Percentiles rank a stretch among this genome's conserved stretches.
Evolutionary conservation across 2,888 invertebrate genomes (phyloP).

Genomic region (Amphipoea oculea): DNA sequence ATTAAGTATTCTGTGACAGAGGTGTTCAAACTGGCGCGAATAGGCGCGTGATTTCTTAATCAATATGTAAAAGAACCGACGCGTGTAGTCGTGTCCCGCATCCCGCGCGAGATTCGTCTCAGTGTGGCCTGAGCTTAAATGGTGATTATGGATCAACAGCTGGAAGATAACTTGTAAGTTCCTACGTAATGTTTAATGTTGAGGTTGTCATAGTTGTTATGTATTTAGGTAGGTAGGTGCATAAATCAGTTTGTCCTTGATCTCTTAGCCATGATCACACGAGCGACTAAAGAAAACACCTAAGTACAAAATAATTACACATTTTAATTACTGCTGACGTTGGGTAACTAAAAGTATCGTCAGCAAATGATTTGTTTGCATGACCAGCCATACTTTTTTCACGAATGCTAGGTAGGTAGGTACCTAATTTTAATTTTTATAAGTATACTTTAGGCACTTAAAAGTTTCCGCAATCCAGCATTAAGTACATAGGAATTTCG

Average conservation of each 20-base stretch:
- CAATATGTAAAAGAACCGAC: neutral
- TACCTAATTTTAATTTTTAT: neutral
- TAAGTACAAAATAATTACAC: constrained; percentile 25
- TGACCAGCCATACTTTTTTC: constrained; percentile 7
- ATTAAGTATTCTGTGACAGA: no score
- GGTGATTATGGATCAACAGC: neutral
- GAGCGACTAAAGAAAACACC: constrained; percentile 21
- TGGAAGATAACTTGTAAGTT: neutral
- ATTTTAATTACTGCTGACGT: constrained; percentile 49
- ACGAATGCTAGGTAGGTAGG: neutral
- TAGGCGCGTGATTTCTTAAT: neutral
- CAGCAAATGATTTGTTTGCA: constrained; percentile 12
- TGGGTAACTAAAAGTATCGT: constrained; percentile 3
- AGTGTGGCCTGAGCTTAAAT: neutral
- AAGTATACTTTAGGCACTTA: constrained; percentile 5
- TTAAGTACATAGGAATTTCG: constrained; percentile 14
- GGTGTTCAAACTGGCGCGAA: neutral
- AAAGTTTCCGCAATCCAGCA: constrained; percentile 29
- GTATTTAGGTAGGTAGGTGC: neutral
- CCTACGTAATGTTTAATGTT: constrained; percentile 16
- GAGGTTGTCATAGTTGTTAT: neutral
- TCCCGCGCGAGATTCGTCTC: neutral
- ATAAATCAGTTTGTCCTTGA: constrained; percentile 48
- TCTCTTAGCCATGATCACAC: constrained; percentile 12
- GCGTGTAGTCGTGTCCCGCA: neutral